Base-by-base conservation (phyloP, 2,888 invertebrate genomes). In the Torymus texanus region DNA sequence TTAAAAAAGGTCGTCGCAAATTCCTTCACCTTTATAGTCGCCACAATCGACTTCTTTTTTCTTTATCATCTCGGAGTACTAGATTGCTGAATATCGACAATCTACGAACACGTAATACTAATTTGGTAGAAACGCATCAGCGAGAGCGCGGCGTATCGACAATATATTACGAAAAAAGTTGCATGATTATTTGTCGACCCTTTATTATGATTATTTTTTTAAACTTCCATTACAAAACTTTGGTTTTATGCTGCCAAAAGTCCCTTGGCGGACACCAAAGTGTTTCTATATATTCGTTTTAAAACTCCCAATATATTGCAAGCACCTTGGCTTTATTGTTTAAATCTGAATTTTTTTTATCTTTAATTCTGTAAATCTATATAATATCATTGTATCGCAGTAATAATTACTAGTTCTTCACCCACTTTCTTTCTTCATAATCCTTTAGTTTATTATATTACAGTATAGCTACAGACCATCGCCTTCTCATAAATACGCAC, bases 391-490 rank as follows among this genome's bases (percentile, higher is more conserved):
- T 67, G 51, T 76, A 71, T 82, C 83, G 76, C 81, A 82, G 81
- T 85, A 85, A 79, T 83, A 84, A 83, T 81, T 81, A 83, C 79
- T 81, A 75, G 51, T 79, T 72, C 56, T 68, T 56, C 58, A n/a
- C 18, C 50, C 4, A 13, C 65, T 51, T 56, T 67, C 29, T 75
- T 79, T 81, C 72, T 68, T 67, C 59, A 72, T 75, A 29, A 62
- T 70, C 68, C 67, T 73, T 66, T 41, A 41, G 41, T 8, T 55
- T 73, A 84, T 84, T 87, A 85, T 87, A 83, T 85, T 87, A 87
- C 85, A 86, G 85, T 85, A 85, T 85, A 83, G 73, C 81, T 83
- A 84, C 83, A 84, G 71, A 84, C 63, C 72, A 72, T 58, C 80
- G 16, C 16, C 50, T 55, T 58, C 63, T 59, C 29, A 16, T 55